phyloP scores from a whole-genome alignment of 1,140 invertebrate genomes.

The Cecropterus lyciades region DNA sequence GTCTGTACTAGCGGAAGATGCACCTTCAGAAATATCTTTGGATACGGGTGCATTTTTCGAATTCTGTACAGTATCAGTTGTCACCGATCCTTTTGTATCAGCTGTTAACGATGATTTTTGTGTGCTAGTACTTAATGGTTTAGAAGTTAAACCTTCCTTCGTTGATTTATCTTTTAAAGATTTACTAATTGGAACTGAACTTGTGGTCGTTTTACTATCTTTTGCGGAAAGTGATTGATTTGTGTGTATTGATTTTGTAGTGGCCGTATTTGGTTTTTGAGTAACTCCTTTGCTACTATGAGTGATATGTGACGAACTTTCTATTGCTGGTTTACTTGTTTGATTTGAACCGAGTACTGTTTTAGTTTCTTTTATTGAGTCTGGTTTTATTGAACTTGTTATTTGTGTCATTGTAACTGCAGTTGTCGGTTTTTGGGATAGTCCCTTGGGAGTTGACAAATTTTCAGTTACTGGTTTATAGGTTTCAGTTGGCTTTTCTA shows the following conservation, averaged over 20 bases:
- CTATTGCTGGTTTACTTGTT: not conserved
- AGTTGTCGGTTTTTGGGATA: not conserved
- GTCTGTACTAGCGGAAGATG: not conserved
- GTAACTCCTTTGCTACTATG: not conserved
- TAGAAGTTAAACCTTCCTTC: not conserved
- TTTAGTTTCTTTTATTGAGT: too few relatives aligned
- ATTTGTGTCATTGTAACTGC: not conserved
- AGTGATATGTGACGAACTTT: not conserved
- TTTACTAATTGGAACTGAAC: not conserved
- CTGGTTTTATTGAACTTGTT: not conserved
- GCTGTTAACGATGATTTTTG: not conserved
- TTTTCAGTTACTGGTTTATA: not conserved
- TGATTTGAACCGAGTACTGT: not conserved
- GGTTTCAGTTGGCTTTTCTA: not conserved
- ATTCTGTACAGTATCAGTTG: slow-evolving; percentile 2
- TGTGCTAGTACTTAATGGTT: not conserved
- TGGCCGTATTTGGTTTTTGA: slow-evolving; percentile 1
- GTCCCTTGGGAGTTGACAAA: not conserved
- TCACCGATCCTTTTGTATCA: slow-evolving; percentile 7
- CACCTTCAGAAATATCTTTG: not conserved
- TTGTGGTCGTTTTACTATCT: not conserved
- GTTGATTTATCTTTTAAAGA: not conserved
- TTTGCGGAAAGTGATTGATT: not conserved
- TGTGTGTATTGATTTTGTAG: not conserved
- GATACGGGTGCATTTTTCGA: slow-evolving; percentile 11